Base-by-base conservation (phyloP, 2,113 vertebrate genomes). In the Elachura formosa region DNA sequence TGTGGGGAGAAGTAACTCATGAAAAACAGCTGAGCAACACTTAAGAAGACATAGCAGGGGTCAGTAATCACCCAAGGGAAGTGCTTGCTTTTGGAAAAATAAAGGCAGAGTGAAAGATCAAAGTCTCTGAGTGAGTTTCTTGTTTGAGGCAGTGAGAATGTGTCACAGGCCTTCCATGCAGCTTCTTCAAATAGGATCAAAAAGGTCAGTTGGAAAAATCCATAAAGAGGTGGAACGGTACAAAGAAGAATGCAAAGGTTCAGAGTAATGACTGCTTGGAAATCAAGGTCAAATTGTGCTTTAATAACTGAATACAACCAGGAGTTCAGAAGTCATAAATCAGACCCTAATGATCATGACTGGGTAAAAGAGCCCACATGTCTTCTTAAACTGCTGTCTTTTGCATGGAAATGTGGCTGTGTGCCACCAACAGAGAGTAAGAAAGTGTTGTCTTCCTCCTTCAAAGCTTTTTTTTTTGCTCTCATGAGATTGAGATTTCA, bases 81-180 rank as follows among this genome's bases (percentile, higher is more conserved):
- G 68, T 0, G 1, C 68, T 78, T 75, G 28, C 90, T 94, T 90
- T 86, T 29, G 75, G 59, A 78, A 84, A 92, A 91, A 76, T 67
- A 59, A 55, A 84, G 71, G 34, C 72, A 81, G 67, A 67, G n/a
- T 84, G 48, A 81, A 89, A 90, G 83, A 84, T 91, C 78, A 64
- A 55, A 67, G 52, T 84, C 52, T 77, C 72, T 62, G 71, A 84
- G 64, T 14, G 31, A 83, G 45, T 71, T 89, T 83, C 76, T 86
- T 83, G 79, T 95, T 90, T 71, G 54, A 88, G 69, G 86, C 68
- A 67, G 96, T 90, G 85, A 95, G 95, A 93, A 89, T 79, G 90
- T 93, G 88, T 95, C 77, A 59, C 10, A 92, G 90, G 48, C 83
- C n/a, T n/a, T n/a, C n/a, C n/a, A n/a, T n/a, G 85, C 62, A 56